Percentiles rank a stretch among this genome's conserved stretches.
These are phyloP conservation scores for Manis crassicaudata DNA, from an alignment of 2,797 vertebrate species.

Conservation along the genomic window DNA sequence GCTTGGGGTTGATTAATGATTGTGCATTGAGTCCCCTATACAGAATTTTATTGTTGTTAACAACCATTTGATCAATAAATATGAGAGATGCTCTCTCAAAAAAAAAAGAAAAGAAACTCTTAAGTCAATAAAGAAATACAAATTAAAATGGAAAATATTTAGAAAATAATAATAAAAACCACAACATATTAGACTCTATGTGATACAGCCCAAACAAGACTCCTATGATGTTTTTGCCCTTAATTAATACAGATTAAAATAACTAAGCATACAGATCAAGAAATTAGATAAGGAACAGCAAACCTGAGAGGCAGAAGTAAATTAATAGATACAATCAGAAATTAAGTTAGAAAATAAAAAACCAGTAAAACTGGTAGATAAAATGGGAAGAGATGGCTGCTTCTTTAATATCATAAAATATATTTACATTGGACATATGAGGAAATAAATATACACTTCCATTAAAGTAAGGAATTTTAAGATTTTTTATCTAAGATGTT, in stretches of 20 bases:
- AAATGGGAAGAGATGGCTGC: not conserved
- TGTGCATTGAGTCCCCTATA: too few relatives aligned
- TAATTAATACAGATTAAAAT: slow-evolving; percentile 9
- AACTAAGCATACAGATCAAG: not conserved
- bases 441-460: not conserved
- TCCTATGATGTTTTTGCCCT: not conserved
- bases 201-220: not conserved
- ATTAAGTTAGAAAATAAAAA: not conserved
- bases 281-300: not conserved
- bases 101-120: not conserved
- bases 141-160: not conserved
- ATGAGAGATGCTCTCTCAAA: too few relatives aligned
- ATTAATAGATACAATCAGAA: not conserved
- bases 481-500: not conserved
- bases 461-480: not conserved
- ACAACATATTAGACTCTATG: not conserved
- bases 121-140: slow-evolving; percentile 1
- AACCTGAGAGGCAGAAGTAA: not conserved
- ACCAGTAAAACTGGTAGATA: not conserved
- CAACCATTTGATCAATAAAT: too few relatives aligned
- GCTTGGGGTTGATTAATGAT: too few relatives aligned
- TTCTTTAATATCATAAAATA: slow-evolving; percentile 21
- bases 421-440: not conserved
- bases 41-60: too few relatives aligned
- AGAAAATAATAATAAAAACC: not conserved